Conservation (phyloP, 2,113 vertebrate species). For the Plotosus lineatus region DNA sequence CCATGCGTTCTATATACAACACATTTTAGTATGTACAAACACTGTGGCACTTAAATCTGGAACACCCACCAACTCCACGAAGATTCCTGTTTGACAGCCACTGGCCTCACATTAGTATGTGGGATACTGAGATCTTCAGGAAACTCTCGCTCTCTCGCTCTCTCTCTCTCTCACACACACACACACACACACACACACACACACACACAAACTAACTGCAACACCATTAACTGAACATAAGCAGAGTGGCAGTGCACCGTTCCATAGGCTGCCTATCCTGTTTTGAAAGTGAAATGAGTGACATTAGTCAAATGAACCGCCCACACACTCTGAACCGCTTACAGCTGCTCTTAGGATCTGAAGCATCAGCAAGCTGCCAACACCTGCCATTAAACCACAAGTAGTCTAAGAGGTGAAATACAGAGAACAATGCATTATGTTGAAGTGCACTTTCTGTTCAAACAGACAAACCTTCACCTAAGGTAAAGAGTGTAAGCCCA, state of each 20-base stretch:
- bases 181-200: slow-evolving; percentile 30
- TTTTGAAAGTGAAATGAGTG: slow-evolving; percentile 55
- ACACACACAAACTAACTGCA: neutral
- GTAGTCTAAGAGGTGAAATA: slow-evolving; percentile 31
- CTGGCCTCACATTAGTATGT: neutral
- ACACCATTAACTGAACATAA: slow-evolving; percentile 46
- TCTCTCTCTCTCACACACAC: slow-evolving; percentile 14
- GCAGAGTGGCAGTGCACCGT: slow-evolving; percentile 13
- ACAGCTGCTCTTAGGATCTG: slow-evolving; percentile 41
- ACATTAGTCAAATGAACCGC: slow-evolving; percentile 52
- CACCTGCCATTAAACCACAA: slow-evolving; percentile 46
- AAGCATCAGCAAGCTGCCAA: slow-evolving; percentile 45
- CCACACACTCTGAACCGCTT: slow-evolving; percentile 44
- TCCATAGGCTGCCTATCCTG: slow-evolving; percentile 42
- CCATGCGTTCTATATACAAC: slow-evolving; percentile 15
- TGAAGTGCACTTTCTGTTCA: slow-evolving; percentile 4
- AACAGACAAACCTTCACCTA: neutral
- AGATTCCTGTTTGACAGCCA: slow-evolving; percentile 18
- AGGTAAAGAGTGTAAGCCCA: neutral
- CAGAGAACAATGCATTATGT: slow-evolving; percentile 34
- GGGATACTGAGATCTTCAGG: slow-evolving; percentile 33
- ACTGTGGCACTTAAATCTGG: slow-evolving; percentile 21
- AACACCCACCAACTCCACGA: slow-evolving; percentile 21
- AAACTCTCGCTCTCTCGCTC: too few species aligned
- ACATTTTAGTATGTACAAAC: neutral